Evolutionary conservation across 1,140 invertebrate genomes (phyloP).

Genomic region (Aphaenogaster rudis): DNA sequence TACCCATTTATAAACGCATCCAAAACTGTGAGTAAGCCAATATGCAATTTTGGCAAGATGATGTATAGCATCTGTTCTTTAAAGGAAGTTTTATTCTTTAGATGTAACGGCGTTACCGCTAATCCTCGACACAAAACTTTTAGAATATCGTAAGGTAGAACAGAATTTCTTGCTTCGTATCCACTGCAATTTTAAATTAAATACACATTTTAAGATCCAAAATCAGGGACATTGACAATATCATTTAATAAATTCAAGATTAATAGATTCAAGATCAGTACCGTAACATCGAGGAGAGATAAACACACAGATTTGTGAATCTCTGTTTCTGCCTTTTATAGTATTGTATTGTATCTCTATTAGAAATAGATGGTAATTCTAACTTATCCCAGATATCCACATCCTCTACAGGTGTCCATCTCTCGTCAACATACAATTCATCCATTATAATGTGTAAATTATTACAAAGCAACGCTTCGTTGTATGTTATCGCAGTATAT

Average conservation of each 20-base stretch:
- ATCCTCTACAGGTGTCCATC: no score
- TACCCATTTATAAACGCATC: constrained; percentile 80
- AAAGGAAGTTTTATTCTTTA: constrained; percentile 71
- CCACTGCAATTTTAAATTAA: constrained; percentile 71
- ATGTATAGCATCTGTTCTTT: constrained; percentile 75
- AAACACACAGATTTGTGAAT: constrained; percentile 80
- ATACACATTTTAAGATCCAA: not conserved
- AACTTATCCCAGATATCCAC: constrained; percentile 70
- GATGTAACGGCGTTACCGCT: constrained; percentile 75
- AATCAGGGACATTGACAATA: not conserved
- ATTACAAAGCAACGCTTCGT: constrained; percentile 80
- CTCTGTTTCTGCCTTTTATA: constrained; percentile 77
- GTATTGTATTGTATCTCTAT: constrained; percentile 77
- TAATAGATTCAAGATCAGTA: constrained; percentile 61
- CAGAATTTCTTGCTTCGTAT: constrained; percentile 74
- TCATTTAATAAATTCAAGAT: constrained; percentile 37
- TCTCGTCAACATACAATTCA: constrained; percentile 52
- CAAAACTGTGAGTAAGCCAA: constrained; percentile 77
- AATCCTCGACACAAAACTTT: constrained; percentile 77
- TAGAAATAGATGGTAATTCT: constrained; percentile 76
- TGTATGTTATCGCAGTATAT: constrained; percentile 78
- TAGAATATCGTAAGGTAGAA: constrained; percentile 77
- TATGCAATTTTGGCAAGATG: constrained; percentile 79
- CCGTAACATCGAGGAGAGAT: constrained; percentile 80
- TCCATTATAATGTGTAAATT: constrained; percentile 81